Evolutionary conservation across 2,888 invertebrate species (phyloP).

Genomic region (Patella pellucida): DNA sequence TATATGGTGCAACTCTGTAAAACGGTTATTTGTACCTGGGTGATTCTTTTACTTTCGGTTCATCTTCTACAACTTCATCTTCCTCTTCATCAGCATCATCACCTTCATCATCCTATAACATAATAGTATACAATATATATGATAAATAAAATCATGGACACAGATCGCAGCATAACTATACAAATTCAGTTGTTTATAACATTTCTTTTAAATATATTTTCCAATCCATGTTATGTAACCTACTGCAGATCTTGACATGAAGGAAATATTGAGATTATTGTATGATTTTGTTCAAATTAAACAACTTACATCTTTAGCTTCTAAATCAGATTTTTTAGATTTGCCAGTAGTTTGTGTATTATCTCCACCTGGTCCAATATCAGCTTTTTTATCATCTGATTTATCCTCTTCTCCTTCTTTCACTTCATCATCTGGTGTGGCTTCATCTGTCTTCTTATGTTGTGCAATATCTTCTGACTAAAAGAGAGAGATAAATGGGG

Average conservation of each 20-base stretch:
- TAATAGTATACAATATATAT: background rate
- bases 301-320: slow-evolving; percentile 46
- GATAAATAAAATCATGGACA: too few species aligned
- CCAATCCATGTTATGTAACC: too few species aligned
- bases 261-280: background rate
- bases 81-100: slow-evolving; percentile 38
- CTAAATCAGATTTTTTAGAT: slow-evolving; percentile 54
- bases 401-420: slow-evolving; percentile 35
- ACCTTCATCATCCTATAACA: slow-evolving; percentile 17
- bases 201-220: too few species aligned
- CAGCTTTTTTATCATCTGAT: slow-evolving; percentile 28
- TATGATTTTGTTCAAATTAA: background rate
- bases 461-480: slow-evolving; percentile 51
- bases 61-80: slow-evolving; percentile 38
- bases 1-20: too few species aligned
- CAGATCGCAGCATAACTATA: too few species aligned
- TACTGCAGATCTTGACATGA: too few species aligned
- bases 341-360: slow-evolving; percentile 42
- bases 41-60: slow-evolving; percentile 30
- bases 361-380: slow-evolving; percentile 47
- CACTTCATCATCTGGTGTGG: slow-evolving; percentile 58
- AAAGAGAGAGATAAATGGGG: background rate
- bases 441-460: slow-evolving; percentile 66
- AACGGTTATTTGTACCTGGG: slow-evolving; percentile 18
- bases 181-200: too few species aligned